Base-by-base conservation (phyloP, 2,888 invertebrate genomes). In the Sarcophaga subvicina region DNA sequence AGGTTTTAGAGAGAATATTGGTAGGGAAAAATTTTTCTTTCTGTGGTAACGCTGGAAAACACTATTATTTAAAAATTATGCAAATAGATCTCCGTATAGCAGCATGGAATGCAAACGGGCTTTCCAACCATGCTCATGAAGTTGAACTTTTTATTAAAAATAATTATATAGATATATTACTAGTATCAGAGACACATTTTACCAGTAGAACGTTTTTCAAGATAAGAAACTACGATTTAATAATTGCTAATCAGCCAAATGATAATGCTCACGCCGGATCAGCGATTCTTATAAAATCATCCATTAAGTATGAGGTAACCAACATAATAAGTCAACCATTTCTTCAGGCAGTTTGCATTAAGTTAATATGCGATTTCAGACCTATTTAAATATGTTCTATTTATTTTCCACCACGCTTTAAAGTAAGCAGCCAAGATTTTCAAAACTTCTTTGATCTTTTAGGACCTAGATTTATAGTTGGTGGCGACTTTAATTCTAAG, bases 131-230 rank as follows among this genome's bases (percentile, higher is more conserved):
- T 54, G 72, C 72, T 11, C 27, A 64, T 47, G 79, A 79, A 82
- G 14, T 86, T 45, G 64, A 78, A 64, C 11, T 70, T 20, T 79
- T 63, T 45, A 47, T 82, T 60, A 22, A 69, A 14, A 63, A 49
- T 60, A 20, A 82, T 22, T 54, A 27, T 54, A 72, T 78, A 37
- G 82, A 86, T 12, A 77, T 77, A 14, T 12, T 85, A 14, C 27
- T 87, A n/a, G 47, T 82, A n/a, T 85, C 85, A 22, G 71, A 87
- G 66, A 76, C 84, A 8, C 73, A 83, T 66, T 80, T 87, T 59
- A 80, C 76, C 12, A 62, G n/a, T 25, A 79, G 54, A 70, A 75
- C 73, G 6, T 76, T 83, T 66, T 88, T 85, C 60, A 77, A 80
- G 67, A 88, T 88, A 17, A 85, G 60, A 69, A 70, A 77, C 66